phyloP scores from a whole-genome alignment of 2,113 vertebrate species.

The Podocnemis expansa region DNA sequence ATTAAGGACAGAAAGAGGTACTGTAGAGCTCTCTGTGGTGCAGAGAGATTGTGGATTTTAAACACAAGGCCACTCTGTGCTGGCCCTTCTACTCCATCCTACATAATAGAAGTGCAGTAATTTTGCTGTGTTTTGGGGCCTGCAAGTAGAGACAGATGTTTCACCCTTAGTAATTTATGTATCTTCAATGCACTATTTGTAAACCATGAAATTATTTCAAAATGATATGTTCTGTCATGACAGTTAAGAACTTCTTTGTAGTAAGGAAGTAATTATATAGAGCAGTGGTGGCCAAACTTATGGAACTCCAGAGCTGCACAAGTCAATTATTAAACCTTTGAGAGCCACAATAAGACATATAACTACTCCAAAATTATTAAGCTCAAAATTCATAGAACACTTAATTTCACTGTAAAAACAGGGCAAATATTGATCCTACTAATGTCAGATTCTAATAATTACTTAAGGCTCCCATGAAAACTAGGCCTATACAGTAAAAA shows the following conservation, averaged over 20 bases:
- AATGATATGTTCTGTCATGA: not conserved
- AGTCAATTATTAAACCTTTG: no score
- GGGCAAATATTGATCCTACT: no score
- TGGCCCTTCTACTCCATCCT: not conserved
- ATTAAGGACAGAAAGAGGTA: accelerated
- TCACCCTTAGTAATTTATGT: not conserved
- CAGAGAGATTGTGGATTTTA: not conserved
- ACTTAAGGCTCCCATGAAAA: no score
- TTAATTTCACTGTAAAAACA: no score
- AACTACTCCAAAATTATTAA: no score
- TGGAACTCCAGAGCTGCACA: no score
- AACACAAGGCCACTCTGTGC: not conserved
- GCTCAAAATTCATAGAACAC: no score
- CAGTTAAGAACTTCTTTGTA: not conserved
- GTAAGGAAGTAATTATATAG: not conserved
- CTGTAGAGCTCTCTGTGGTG: accelerated
- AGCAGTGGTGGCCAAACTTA: no score
- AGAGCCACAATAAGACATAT: no score
- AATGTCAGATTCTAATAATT: no score
- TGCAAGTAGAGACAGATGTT: not conserved
- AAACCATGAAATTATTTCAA: not conserved
- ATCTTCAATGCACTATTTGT: not conserved
- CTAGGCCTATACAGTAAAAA: no score
- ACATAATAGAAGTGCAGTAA: not conserved
- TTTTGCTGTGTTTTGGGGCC: not conserved